Conservation (phyloP, 1,140 invertebrate species). For the Anastrepha ludens region DNA sequence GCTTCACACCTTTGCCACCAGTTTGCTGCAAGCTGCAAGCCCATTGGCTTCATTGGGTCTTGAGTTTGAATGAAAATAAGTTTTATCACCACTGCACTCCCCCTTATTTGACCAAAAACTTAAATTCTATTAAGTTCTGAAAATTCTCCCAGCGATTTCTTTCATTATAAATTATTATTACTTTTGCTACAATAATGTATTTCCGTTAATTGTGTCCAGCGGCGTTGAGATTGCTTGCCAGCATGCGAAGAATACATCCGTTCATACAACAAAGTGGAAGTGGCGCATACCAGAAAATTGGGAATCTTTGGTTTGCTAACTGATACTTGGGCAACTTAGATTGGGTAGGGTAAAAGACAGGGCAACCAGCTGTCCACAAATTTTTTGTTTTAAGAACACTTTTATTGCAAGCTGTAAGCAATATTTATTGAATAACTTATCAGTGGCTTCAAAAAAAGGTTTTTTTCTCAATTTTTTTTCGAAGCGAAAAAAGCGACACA, state of each 20-base stretch:
- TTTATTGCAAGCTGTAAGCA: too few relatives aligned
- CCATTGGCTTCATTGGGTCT: conserved; percentile 9
- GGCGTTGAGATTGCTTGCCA: background rate
- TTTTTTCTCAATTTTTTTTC: too few relatives aligned
- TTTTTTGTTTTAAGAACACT: too few relatives aligned
- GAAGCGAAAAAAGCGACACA: too few relatives aligned
- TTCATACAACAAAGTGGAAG: background rate
- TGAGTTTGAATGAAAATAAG: background rate
- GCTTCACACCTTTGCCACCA: background rate
- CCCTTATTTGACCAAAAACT: background rate
- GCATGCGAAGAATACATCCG: background rate
- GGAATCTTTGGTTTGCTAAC: too few relatives aligned
- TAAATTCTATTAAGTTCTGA: background rate
- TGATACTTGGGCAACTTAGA: too few relatives aligned
- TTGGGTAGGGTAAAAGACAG: too few relatives aligned
- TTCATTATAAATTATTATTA: conserved; percentile 12
- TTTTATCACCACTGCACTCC: background rate
- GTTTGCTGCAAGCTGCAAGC: background rate
- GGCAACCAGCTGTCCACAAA: too few relatives aligned
- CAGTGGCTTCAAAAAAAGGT: too few relatives aligned
- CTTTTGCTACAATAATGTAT: conserved; percentile 12
- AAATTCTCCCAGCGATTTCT: conserved; percentile 1
- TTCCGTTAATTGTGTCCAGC: conserved; percentile 14
- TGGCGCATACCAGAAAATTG: too few relatives aligned
- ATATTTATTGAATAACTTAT: too few relatives aligned